Evolutionary conservation across 2,888 invertebrate genomes (phyloP).

Genomic region (Nomada hirtipes): DNA sequence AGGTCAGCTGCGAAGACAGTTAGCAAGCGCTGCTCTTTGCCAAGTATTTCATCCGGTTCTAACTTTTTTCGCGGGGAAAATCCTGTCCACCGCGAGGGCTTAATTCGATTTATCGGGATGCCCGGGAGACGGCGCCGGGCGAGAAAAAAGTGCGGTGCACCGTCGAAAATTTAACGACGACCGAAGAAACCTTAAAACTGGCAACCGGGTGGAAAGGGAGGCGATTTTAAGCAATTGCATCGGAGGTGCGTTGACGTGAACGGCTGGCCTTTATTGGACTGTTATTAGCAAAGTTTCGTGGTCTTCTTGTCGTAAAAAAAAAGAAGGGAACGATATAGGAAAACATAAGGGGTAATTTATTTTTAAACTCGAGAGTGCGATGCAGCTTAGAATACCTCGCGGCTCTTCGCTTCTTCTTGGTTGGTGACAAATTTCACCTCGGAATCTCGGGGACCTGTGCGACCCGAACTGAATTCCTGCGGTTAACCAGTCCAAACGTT

Average conservation of each 20-base stretch:
- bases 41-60: background rate
- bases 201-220: background rate
- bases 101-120: conserved; percentile 50
- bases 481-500: conserved; percentile 48
- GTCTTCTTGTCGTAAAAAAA: background rate
- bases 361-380: too few species aligned
- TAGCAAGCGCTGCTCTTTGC: conserved; percentile 1
- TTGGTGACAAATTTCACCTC: conserved; percentile 16
- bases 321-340: too few species aligned
- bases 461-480: conserved; percentile 36
- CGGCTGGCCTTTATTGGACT: background rate
- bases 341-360: background rate
- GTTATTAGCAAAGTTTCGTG: background rate
- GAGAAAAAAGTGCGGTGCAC: conserved; percentile 8
- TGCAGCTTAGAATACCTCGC: background rate
- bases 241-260: background rate
- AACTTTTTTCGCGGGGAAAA: conserved; percentile 20
- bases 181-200: conserved; percentile 22
- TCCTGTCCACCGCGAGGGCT: conserved; percentile 12
- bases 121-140: conserved; percentile 24
- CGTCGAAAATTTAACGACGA: conserved; percentile 49
- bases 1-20: background rate
- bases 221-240: background rate
- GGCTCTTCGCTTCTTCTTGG: background rate
- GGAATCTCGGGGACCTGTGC: conserved; percentile 15